Base-by-base conservation (phyloP, 2,888 invertebrate genomes). In the Cybosia mesomella region DNA sequence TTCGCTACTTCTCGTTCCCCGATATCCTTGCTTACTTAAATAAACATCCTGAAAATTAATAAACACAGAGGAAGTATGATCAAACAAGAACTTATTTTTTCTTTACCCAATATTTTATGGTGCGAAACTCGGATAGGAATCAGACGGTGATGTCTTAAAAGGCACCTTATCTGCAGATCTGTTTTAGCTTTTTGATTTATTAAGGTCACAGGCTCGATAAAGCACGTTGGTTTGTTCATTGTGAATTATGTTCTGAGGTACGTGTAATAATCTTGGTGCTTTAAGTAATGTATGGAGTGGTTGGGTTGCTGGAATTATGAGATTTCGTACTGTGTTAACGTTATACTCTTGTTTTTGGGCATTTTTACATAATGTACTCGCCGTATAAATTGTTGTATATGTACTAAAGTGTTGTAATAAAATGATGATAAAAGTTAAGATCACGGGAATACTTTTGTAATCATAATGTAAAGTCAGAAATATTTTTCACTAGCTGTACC, bases 181-280 rank as follows among this genome's bases (percentile, higher is more conserved):
- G 80, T 83, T 84, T 85, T 81, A 86, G 74, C 85, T 77, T 83
- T 89, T 82, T 89, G 87, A 91, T 89, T 91, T 89, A 90, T 89
- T 83, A 85, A 85, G 84, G 85, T 83, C 84, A 83, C 9, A 58
- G 43, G 49, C 49, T 66, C 72, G 80, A 80, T 83, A 86, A 61
- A 62, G 74, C 79, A 83, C 78, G 78, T 75, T 62, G 60, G 63
- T 64, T 61, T 64, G 59, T 60, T 70, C 61, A n/a, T 66, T 54
- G 63, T 63, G 66, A 69, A 69, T 61, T 61, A 57, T 64, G 57
- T 61, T 11, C 39, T 15, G 53, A 58, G 43, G 36, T 66, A 54
- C 63, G 53, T 63, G 54, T 54, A 55, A 39, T 64, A 24, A 57
- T 64, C 64, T 64, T 57, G 24, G 39, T 34, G 24, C 55, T 49